Conservation (phyloP, 1,140 invertebrate genomes). For the Leptinotarsa defecta region DNA sequence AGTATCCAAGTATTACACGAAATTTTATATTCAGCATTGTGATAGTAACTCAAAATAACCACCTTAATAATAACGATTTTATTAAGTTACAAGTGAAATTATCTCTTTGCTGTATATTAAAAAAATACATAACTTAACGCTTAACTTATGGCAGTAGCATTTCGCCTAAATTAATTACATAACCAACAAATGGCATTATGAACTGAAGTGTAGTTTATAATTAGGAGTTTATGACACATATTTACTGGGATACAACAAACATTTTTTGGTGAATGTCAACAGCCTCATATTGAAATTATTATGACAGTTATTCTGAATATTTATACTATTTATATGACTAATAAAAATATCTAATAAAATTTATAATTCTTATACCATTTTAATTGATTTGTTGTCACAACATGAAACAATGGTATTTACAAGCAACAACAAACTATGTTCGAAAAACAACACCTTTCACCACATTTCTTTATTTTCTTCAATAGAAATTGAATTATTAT, state of each 20-base stretch:
- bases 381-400: conserved; percentile 44
- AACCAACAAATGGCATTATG: too few relatives aligned
- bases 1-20: too few relatives aligned
- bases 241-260: neutral
- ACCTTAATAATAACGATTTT: too few relatives aligned
- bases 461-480: too few relatives aligned
- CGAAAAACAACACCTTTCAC: neutral
- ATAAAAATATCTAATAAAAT: conserved; percentile 23
- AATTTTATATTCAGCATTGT: too few relatives aligned
- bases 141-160: neutral
- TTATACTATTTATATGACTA: neutral
- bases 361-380: conserved; percentile 25
- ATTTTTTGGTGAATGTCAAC: neutral
- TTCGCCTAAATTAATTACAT: neutral
- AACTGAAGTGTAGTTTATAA: too few relatives aligned
- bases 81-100: too few relatives aligned
- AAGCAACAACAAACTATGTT: conserved; percentile 14
- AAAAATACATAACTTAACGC: neutral
- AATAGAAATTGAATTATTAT: too few relatives aligned
- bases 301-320: conserved; percentile 1
- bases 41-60: too few relatives aligned
- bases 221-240: neutral
- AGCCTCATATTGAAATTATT: conserved; percentile 12
- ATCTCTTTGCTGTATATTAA: too few relatives aligned
- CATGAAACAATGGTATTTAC: conserved; percentile 39